Percentiles rank a stretch among this genome's conserved stretches.
phyloP scores from a whole-genome alignment of 2,113 vertebrate species.

The Rana temporaria region DNA sequence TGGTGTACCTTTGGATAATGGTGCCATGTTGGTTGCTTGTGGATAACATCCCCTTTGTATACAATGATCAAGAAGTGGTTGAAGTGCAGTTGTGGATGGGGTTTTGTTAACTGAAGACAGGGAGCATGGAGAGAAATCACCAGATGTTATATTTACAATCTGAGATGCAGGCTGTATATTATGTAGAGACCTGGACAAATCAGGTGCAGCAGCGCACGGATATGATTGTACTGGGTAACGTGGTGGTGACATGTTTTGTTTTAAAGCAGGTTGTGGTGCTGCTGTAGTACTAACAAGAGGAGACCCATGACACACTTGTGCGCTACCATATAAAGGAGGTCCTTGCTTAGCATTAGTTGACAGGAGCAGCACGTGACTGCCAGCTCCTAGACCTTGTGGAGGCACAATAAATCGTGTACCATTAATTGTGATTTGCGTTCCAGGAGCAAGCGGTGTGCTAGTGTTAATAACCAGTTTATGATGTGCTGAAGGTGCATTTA shows the following conservation, averaged over 20 bases:
- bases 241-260: constrained; percentile 65
- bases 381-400: constrained; percentile 89
- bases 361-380: constrained; percentile 90
- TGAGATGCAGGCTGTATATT: constrained; percentile 77
- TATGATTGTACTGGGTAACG: constrained; percentile 68
- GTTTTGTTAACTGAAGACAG: constrained; percentile 62
- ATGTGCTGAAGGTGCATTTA: constrained; percentile 76
- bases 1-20: constrained; percentile 72
- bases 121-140: constrained; percentile 67
- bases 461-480: constrained; percentile 95
- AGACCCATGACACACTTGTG: constrained; percentile 63
- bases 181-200: constrained; percentile 74
- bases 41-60: constrained; percentile 62
- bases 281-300: constrained; percentile 62
- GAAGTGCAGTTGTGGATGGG: constrained; percentile 60
- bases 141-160: constrained; percentile 68
- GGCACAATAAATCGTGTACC: constrained; percentile 90
- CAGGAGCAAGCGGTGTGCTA: constrained; percentile 85
- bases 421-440: constrained; percentile 94
- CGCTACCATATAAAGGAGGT: constrained; percentile 65
- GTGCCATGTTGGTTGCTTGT: constrained; percentile 68
- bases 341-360: constrained; percentile 78
- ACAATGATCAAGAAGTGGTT: constrained; percentile 69
- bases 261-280: constrained; percentile 67
- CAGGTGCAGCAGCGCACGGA: constrained; percentile 78